These are phyloP conservation scores for Oreotrochilus melanogaster DNA, from an alignment of 2,113 vertebrate genomes.

Conservation along the genomic window DNA sequence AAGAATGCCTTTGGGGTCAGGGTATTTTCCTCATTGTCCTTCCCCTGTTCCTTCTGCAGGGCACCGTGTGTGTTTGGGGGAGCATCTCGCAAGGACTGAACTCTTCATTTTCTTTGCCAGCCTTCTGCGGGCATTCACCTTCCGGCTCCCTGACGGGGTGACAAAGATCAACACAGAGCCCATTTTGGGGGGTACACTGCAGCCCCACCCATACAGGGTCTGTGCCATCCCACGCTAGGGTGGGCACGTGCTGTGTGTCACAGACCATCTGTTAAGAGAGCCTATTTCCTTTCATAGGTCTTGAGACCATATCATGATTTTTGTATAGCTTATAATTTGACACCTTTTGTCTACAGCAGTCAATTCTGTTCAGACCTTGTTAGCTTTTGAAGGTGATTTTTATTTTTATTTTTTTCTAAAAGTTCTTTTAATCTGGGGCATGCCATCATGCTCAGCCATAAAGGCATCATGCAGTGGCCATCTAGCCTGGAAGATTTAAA, in stretches of 20 bases:
- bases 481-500: neutral
- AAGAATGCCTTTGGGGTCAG: neutral
- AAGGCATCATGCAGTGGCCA: neutral
- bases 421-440: neutral
- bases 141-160: neutral
- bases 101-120: constrained; percentile 66
- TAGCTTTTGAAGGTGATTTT: neutral
- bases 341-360: neutral
- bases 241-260: neutral
- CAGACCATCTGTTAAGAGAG: neutral
- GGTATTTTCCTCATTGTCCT: neutral
- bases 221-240: neutral
- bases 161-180: neutral
- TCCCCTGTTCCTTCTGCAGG: constrained; percentile 1
- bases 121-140: constrained; percentile 35
- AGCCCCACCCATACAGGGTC: constrained; percentile 14
- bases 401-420: neutral
- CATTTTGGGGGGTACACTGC: neutral
- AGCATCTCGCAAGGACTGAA: constrained; percentile 36
- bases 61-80: constrained; percentile 58
- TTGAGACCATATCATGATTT: neutral
- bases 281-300: neutral
- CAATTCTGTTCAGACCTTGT: neutral
- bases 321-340: neutral
- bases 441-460: neutral